These are phyloP conservation scores for Barbus barbus DNA, from an alignment of 2,113 vertebrate genomes.

Conservation along the genomic window DNA sequence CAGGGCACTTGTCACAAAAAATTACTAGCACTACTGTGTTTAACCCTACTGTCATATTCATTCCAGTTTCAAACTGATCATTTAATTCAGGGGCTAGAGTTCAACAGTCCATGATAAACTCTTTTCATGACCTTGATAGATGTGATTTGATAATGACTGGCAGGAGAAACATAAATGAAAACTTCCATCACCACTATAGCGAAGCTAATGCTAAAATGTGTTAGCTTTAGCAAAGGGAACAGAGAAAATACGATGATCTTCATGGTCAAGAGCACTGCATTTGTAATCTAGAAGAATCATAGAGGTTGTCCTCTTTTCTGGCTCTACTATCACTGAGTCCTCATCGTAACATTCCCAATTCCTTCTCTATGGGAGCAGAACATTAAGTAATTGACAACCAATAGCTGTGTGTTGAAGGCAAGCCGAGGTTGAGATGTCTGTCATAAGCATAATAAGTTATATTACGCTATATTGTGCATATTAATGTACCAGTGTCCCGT, in stretches of 20 bases:
- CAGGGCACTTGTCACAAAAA: constrained; percentile 56
- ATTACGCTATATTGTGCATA: too few species aligned
- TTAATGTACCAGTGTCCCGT: too few species aligned
- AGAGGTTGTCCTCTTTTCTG: too few species aligned
- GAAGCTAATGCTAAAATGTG: background rate
- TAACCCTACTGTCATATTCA: constrained; percentile 49
- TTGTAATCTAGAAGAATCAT: background rate
- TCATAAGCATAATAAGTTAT: too few species aligned
- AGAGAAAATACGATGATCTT: background rate
- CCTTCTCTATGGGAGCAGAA: too few species aligned
- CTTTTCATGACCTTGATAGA: constrained; percentile 43
- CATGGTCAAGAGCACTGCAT: background rate
- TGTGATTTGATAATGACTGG: constrained; percentile 43
- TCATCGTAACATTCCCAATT: too few species aligned
- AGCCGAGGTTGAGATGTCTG: too few species aligned
- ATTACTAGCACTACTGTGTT: constrained; percentile 47
- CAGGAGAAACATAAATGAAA: constrained; percentile 5
- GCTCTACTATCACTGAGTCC: too few species aligned
- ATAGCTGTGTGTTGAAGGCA: too few species aligned
- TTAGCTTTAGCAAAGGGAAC: too few species aligned
- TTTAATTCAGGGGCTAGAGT: constrained; percentile 47
- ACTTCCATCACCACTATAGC: background rate
- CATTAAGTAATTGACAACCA: too few species aligned
- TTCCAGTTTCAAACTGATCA: constrained; percentile 56
- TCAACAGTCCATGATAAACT: too few species aligned